Evolutionary conservation across 2,113 vertebrate species (phyloP).

Genomic region (Cavia aperea): DNA sequence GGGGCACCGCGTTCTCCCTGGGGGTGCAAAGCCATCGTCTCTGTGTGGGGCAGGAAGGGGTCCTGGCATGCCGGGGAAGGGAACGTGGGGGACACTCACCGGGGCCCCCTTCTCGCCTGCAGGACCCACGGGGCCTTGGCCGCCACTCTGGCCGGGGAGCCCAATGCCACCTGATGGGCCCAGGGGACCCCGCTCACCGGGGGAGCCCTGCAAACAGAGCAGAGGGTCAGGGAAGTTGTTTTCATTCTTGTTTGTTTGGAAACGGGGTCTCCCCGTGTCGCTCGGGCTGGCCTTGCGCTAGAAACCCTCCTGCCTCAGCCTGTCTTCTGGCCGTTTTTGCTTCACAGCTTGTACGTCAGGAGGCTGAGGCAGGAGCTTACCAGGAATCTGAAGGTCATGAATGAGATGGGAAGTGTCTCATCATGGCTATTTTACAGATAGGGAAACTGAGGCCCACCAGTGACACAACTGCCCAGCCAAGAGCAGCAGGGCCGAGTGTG

Average conservation of each 20-base stretch:
- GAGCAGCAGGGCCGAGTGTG: neutral
- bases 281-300: neutral
- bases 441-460: neutral
- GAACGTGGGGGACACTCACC: constrained; percentile 74
- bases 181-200: constrained; percentile 85
- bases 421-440: neutral
- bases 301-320: neutral
- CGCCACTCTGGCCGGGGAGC: constrained; percentile 83
- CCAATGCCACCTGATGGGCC: constrained; percentile 87
- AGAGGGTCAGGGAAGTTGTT: neutral
- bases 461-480: neutral
- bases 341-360: neutral
- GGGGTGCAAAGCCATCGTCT: neutral
- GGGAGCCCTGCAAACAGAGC: constrained; percentile 79
- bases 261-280: neutral
- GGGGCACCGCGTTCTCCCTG: constrained; percentile 88
- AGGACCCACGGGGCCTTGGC: constrained; percentile 82
- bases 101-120: constrained; percentile 89
- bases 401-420: neutral
- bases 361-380: neutral
- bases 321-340: neutral
- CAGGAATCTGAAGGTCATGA: neutral
- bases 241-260: neutral
- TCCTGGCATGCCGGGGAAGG: neutral
- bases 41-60: accelerated